phyloP scores from a whole-genome alignment of 2,888 invertebrate species.

The Ectemnius continuus region DNA sequence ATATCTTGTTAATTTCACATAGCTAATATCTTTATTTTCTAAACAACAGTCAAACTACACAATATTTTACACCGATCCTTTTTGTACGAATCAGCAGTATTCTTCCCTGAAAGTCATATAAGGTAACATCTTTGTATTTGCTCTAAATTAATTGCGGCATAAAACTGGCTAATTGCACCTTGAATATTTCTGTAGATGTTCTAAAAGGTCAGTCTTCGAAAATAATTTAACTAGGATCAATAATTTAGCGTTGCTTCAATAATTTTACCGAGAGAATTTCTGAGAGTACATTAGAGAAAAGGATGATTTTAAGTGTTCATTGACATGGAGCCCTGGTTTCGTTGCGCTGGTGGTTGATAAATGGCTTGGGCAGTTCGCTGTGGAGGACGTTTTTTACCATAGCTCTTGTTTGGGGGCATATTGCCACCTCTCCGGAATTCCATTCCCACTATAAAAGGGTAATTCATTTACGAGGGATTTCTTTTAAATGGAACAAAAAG shows the following conservation, averaged over 20 bases:
- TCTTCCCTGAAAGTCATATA: no score
- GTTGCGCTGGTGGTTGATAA: constrained; percentile 76
- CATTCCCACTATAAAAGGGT: constrained; percentile 47
- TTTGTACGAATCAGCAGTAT: no score
- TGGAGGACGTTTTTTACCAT: constrained; percentile 66
- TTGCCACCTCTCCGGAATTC: constrained; percentile 71
- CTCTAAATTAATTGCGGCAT: constrained; percentile 51
- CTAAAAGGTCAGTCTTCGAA: constrained; percentile 46
- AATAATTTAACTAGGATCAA: constrained; percentile 46
- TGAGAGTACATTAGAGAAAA: constrained; percentile 57
- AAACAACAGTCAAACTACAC: no score
- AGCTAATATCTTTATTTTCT: no score
- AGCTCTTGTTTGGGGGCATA: constrained; percentile 61
- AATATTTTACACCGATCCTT: no score
- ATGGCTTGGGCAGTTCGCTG: constrained; percentile 74
- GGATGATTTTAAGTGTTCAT: constrained; percentile 58
- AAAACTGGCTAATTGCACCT: constrained; percentile 30
- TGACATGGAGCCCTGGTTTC: constrained; percentile 57
- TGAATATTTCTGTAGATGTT: constrained; percentile 17
- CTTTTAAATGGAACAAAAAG: not conserved
- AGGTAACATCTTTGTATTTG: no score
- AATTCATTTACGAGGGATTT: not conserved
- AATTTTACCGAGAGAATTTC: constrained; percentile 48
- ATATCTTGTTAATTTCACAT: no score
- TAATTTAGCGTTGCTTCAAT: constrained; percentile 43